Base-by-base conservation (phyloP, 2,113 vertebrate genomes). In the Notarius quadriscutis region DNA sequence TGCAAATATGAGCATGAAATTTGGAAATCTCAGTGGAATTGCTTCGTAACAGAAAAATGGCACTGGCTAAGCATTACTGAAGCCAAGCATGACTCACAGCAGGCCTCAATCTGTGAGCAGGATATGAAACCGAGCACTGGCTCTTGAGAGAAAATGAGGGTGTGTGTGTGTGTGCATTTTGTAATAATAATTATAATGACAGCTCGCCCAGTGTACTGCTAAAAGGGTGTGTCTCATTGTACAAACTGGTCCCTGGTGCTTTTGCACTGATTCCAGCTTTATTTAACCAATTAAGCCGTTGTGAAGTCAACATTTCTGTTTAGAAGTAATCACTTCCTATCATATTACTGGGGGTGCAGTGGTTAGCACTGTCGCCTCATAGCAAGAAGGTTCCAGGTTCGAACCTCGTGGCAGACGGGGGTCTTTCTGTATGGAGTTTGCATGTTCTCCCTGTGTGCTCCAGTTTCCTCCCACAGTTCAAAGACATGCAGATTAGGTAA, bases 31-130 rank as follows among this genome's bases (percentile, higher is more conserved):
- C 63, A 57, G 41, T 81, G 65, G 77, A 88, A 74, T 63, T 17
- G 62, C 65, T 72, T 71, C 20, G 58, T 81, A 60, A 84, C 67
- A 81, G 22, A n/a, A 75, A 75, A 50, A 62, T 77, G 78, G 69
- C 79, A 7, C 58, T 12, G 65, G 75, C 20, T 69, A 30, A 89
- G 50, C 34, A 25, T 12, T 1, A 15, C 12, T 17, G 17, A 48
- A 57, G 71, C 84, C 86, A 85, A 83, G 51, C 67, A 80, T 85
- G 78, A 89, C 83, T 89, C 86, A 82, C 30, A 67, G 57, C 62
- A 71, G 14, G 72, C 63, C 71, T 60, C 65, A 34, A 71, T 27
- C 74, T 9, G n/a, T 22, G 81, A 48, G 77, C 79, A 60, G 83
- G 79, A 86, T 78, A 71, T 71, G n/a, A 65, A 67, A 84, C 79